A percentile compares a stretch with the other conserved stretches of the same genome.
These are phyloP conservation scores for Eueremaeus valkanovi DNA, from an alignment of 2,888 invertebrate genomes.

Conservation along the genomic window DNA sequence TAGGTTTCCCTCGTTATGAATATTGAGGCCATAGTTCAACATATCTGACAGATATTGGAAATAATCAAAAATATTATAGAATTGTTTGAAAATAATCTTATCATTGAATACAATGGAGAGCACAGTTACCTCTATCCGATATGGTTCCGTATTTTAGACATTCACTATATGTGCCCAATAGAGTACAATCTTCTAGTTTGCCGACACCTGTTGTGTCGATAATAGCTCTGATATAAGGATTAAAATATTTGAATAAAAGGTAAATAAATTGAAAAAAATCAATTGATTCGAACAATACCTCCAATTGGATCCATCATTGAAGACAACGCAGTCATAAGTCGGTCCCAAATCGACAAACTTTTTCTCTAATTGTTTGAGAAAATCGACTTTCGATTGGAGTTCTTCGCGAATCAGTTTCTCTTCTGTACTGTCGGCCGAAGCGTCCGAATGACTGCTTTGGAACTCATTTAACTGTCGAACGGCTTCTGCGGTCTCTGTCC, in stretches of 20 bases:
- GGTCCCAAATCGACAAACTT: constrained; percentile 82
- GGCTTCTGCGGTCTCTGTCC: constrained; percentile 71
- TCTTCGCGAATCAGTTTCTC: constrained; percentile 85
- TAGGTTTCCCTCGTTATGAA: constrained; percentile 81
- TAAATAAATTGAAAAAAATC: neutral
- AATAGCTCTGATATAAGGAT: constrained; percentile 64
- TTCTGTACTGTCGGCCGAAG: constrained; percentile 49
- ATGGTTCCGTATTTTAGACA: constrained; percentile 73
- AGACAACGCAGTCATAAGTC: constrained; percentile 87
- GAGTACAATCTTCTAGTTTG: constrained; percentile 68
- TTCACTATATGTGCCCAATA: constrained; percentile 74
- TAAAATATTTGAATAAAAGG: too few relatives aligned
- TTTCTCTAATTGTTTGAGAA: constrained; percentile 76
- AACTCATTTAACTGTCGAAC: constrained; percentile 66
- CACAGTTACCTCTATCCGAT: constrained; percentile 61
- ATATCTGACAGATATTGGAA: constrained; percentile 66
- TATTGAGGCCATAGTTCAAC: constrained; percentile 83
- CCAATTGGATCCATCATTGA: constrained; percentile 85
- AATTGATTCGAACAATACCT: constrained; percentile 56
- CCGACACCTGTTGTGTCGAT: constrained; percentile 79
- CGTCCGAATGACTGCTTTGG: constrained; percentile 55
- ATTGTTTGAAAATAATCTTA: neutral
- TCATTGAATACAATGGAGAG: too few relatives aligned
- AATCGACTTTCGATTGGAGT: constrained; percentile 76
- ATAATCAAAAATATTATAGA: neutral